Percentiles rank a stretch among this genome's conserved stretches.
These are phyloP conservation scores for Drosophila nigritarsus DNA, from an alignment of 2,888 invertebrate genomes.

Conservation along the genomic window DNA sequence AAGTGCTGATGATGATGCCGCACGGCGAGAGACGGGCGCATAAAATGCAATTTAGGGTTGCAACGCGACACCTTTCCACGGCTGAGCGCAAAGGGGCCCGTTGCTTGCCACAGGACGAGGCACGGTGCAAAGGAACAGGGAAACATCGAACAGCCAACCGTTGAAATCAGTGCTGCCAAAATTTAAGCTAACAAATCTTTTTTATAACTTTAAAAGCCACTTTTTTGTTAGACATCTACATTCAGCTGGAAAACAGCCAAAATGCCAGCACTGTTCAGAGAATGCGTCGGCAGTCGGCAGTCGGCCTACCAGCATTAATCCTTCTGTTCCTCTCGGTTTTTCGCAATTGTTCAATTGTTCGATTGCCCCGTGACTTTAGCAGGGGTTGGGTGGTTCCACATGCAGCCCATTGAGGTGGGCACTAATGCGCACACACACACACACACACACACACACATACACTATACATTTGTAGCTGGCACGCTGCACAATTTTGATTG, in stretches of 20 bases:
- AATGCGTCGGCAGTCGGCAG: neutral
- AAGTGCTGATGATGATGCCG: constrained; percentile 76
- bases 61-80: constrained; percentile 72
- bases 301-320: constrained; percentile 77
- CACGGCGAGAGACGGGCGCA: constrained; percentile 31
- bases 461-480: constrained; percentile 46
- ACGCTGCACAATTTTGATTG: constrained; percentile 68
- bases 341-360: constrained; percentile 79
- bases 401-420: constrained; percentile 39
- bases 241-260: neutral
- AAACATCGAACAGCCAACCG: neutral
- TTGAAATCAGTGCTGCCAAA: neutral
- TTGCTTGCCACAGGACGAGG: constrained; percentile 21
- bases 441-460: too few species aligned
- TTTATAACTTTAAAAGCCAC: too few species aligned
- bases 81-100: constrained; percentile 18
- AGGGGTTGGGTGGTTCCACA: constrained; percentile 1
- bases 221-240: accelerated
- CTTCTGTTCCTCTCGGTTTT: constrained; percentile 69
- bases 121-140: neutral
- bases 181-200: neutral
- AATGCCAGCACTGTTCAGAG: neutral
- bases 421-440: constrained; percentile 26
- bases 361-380: constrained; percentile 31
- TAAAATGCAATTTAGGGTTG: constrained; percentile 81